These are phyloP conservation scores for Plecotus auritus DNA, from an alignment of 2,113 vertebrate species.

Conservation along the genomic window DNA sequence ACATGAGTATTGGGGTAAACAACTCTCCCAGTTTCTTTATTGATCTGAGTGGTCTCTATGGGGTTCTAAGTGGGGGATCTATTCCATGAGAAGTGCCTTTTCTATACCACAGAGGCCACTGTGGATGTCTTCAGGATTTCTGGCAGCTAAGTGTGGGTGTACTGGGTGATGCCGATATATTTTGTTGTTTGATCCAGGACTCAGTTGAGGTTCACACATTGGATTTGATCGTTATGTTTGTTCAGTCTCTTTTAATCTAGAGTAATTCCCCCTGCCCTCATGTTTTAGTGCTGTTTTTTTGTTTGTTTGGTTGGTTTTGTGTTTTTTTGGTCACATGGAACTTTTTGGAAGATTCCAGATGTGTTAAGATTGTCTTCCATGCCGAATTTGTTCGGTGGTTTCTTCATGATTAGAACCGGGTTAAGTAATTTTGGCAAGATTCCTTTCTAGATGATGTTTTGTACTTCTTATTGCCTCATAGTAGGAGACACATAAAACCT, in stretches of 20 bases:
- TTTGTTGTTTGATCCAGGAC: background rate
- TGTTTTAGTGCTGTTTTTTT: background rate
- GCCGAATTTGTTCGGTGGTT: background rate
- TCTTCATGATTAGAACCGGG: background rate
- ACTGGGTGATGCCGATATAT: background rate
- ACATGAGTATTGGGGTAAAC: background rate
- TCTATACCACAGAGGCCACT: too few species aligned
- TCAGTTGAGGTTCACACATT: background rate
- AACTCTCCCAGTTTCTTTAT: background rate
- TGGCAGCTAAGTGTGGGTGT: background rate
- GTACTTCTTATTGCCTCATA: background rate
- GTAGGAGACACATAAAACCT: background rate
- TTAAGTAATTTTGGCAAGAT: background rate
- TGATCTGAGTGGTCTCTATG: background rate
- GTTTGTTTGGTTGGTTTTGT: too few species aligned
- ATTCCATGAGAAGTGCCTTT: background rate
- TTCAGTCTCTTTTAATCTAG: background rate
- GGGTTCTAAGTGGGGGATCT: background rate
- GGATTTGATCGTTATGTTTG: background rate
- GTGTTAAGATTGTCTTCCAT: background rate
- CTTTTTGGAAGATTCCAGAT: background rate
- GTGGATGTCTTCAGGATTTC: background rate
- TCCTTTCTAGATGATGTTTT: background rate
- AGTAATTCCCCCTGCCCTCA: background rate
- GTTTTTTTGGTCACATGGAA: background rate